Base-by-base conservation (phyloP, 2,888 invertebrate species). In the Andrena dorsata region DNA sequence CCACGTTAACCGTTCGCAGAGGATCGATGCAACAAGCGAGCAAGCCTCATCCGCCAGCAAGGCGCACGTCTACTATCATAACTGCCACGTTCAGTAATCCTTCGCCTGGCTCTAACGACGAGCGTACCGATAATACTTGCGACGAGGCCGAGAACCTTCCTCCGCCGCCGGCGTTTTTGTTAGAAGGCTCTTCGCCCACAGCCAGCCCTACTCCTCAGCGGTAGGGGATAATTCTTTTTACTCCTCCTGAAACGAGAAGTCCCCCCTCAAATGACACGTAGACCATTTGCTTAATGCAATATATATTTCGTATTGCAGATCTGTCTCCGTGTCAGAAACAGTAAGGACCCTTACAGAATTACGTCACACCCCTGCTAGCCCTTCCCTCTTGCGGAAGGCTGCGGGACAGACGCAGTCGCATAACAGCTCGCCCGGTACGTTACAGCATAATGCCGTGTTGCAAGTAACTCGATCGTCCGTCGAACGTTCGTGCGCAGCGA, bases 331-430 rank as follows among this genome's bases (percentile, higher is more conserved):
- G 23, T 97, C 98, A 0, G 98, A 98, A 93, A 97, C 98, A 0
- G 97, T 98, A 7, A 97, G 97, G 92, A 97, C 97, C 58, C 94
- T 98, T 76, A 98, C 97, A 0, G 97, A 98, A 91, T 94, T 98
- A 83, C 96, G 97, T 90, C 98, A 98, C 94, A 97, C 97, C 90
- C 98, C 98, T 0, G 97, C 98, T 2, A 98, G 98, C 86, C 98
- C 98, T 4, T 96, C 96, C 85, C 95, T 97, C 5, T 94, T 97
- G 32, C 95, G 97, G 7, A 93, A 94, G 70, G 84, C 90, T 10
- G 87, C 88, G 3, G 86, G 85, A 3, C 90, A 90, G 41, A 84
- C 83, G 28, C 92, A 91, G 47, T 78, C 88, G 8, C 89, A 89
- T 56, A 84, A 84, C 32, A 88, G 81, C 53, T 51, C 82, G 32